phyloP scores from a whole-genome alignment of 1,140 invertebrate species.

The Neuroterus valhalla region DNA sequence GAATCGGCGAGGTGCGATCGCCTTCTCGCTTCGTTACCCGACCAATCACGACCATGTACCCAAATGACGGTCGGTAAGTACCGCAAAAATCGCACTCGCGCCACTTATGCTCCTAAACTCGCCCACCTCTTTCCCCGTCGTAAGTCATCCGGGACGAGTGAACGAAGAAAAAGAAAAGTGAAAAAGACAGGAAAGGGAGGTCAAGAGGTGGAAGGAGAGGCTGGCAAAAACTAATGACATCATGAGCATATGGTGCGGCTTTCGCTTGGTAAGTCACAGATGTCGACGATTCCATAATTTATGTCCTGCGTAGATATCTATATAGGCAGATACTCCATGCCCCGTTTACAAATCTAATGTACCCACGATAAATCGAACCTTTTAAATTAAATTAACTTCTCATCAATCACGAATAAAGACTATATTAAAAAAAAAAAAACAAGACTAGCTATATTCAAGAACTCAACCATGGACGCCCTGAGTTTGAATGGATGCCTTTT shows the following conservation, averaged over 20 bases:
- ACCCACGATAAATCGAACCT: constrained; percentile 50
- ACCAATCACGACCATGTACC: constrained; percentile 50
- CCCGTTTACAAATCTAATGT: constrained; percentile 13
- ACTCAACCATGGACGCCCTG: too few relatives aligned
- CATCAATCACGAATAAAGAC: constrained; percentile 62
- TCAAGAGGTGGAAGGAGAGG: constrained; percentile 6
- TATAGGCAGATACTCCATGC: constrained; percentile 47
- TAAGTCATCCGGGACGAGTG: constrained; percentile 36
- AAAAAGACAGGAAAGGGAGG: constrained; percentile 12
- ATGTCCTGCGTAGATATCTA: constrained; percentile 40
- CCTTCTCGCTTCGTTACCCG: constrained; percentile 58
- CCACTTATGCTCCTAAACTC: constrained; percentile 40
- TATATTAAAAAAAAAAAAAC: too few relatives aligned
- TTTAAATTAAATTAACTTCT: constrained; percentile 67
- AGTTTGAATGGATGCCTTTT: too few relatives aligned
- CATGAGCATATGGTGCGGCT: constrained; percentile 33
- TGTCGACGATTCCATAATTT: constrained; percentile 53
- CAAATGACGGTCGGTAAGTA: constrained; percentile 42
- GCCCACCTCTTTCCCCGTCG: constrained; percentile 35
- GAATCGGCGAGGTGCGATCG: constrained; percentile 56
- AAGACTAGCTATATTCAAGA: too few relatives aligned
- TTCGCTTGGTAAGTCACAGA: constrained; percentile 40
- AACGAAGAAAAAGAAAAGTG: constrained; percentile 28
- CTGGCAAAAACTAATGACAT: constrained; percentile 51
- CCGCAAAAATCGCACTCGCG: constrained; percentile 53